Conservation (phyloP, 2,113 vertebrate species). For the Formicarius rufipectus region DNA sequence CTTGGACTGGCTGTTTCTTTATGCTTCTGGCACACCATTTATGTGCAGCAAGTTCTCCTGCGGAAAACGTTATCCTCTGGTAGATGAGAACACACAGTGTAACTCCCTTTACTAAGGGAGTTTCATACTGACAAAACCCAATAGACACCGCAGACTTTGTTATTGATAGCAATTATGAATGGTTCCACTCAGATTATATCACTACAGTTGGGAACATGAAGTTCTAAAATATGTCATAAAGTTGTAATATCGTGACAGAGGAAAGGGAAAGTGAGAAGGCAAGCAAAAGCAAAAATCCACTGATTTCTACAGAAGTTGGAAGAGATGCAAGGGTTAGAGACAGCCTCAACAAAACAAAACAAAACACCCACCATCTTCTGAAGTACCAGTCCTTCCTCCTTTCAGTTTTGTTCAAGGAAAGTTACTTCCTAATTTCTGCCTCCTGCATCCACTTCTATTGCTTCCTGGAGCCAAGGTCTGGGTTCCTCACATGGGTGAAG, state of each 20-base stretch:
- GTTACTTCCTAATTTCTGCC: neutral
- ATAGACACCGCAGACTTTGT: neutral
- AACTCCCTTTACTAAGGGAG: neutral
- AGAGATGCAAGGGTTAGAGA: neutral
- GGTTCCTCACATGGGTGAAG: rapidly evolving
- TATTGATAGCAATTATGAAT: neutral
- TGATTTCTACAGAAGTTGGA: neutral
- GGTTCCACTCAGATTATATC: neutral
- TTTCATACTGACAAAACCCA: neutral
- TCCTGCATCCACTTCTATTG: neutral
- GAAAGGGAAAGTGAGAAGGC: neutral
- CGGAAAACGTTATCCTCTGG: neutral
- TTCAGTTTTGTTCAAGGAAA: neutral
- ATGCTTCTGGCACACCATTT: neutral
- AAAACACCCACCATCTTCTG: neutral
- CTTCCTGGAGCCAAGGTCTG: neutral
- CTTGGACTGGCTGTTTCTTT: neutral
- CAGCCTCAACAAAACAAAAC: neutral
- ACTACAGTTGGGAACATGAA: neutral
- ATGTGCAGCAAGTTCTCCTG: neutral
- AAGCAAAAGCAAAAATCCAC: neutral
- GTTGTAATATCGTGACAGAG: neutral
- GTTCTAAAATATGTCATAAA: neutral
- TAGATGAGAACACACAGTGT: neutral
- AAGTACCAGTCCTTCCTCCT: neutral